Conservation (phyloP, 2,888 invertebrate species). For the Merodon equestris region DNA sequence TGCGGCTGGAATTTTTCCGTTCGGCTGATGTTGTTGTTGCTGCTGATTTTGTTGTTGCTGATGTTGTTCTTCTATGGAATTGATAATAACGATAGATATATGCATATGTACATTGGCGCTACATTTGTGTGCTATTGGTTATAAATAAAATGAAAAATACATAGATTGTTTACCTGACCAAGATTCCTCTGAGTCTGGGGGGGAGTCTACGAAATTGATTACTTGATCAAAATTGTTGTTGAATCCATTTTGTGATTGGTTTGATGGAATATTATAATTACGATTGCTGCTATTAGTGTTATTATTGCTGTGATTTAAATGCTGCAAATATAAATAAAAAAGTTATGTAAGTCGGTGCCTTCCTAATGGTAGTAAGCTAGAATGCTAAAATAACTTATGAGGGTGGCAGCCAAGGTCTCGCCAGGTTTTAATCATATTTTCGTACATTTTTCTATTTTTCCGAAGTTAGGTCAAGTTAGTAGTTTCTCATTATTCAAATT, state of each 20-base stretch:
- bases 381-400: too few relatives aligned
- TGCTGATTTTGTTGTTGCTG: constrained; percentile 73
- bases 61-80: constrained; percentile 53
- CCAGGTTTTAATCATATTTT: too few relatives aligned
- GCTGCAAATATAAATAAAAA: constrained; percentile 66
- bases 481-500: too few relatives aligned
- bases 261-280: constrained; percentile 71
- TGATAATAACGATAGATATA: neutral
- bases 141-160: constrained; percentile 2
- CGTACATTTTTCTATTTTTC: too few relatives aligned
- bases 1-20: constrained; percentile 70
- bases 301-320: constrained; percentile 73
- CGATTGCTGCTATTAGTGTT: constrained; percentile 75
- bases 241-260: constrained; percentile 65
- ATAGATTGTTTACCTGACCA: constrained; percentile 77
- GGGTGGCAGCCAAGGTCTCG: too few relatives aligned
- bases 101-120: neutral
- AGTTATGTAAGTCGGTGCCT: too few relatives aligned
- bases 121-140: neutral
- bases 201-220: constrained; percentile 79
- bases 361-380: too few relatives aligned
- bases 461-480: too few relatives aligned
- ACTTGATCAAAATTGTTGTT: constrained; percentile 77
- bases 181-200: constrained; percentile 79
- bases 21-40: constrained; percentile 51